Conservation (phyloP, 2,888 invertebrate species). For the Cynaeus angustus region DNA sequence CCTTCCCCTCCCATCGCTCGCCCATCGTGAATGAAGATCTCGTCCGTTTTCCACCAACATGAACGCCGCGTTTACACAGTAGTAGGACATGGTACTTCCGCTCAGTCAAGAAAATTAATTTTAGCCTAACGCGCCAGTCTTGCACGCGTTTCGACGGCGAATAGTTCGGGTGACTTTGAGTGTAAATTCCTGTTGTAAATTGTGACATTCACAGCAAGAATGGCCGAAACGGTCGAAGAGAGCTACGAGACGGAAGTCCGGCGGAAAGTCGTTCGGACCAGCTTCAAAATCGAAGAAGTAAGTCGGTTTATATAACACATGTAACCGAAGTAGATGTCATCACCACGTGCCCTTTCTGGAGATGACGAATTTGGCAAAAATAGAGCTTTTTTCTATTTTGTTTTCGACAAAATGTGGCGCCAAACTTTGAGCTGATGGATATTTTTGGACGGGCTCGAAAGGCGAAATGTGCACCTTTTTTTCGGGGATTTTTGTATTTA, state of each 20-base stretch:
- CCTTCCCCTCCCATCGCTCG: background rate
- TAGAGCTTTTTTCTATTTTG: constrained; percentile 10
- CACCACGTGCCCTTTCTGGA: constrained; percentile 25
- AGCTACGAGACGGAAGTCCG: constrained; percentile 81
- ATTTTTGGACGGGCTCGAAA: constrained; percentile 1
- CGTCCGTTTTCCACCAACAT: constrained; percentile 9
- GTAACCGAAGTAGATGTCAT: constrained; percentile 26
- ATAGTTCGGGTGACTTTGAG: constrained; percentile 54
- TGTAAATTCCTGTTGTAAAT: constrained; percentile 14
- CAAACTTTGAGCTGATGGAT: background rate
- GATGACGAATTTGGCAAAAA: constrained; percentile 37
- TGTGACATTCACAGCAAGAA: constrained; percentile 59
- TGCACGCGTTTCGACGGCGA: constrained; percentile 65
- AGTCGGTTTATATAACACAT: constrained; percentile 66
- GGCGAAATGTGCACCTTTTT: background rate
- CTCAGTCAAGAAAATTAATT: constrained; percentile 64
- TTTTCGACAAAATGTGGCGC: constrained; percentile 9
- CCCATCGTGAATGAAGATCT: constrained; percentile 12
- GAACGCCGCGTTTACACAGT: constrained; percentile 24
- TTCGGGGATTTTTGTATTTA: constrained; percentile 1
- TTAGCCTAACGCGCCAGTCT: constrained; percentile 66
- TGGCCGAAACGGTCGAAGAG: constrained; percentile 83
- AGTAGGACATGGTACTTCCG: constrained; percentile 60
- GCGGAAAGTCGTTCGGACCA: constrained; percentile 81
- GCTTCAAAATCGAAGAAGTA: constrained; percentile 84